These are phyloP conservation scores for Neomonachus schauinslandi DNA, from an alignment of 2,113 vertebrate species.

Conservation along the genomic window DNA sequence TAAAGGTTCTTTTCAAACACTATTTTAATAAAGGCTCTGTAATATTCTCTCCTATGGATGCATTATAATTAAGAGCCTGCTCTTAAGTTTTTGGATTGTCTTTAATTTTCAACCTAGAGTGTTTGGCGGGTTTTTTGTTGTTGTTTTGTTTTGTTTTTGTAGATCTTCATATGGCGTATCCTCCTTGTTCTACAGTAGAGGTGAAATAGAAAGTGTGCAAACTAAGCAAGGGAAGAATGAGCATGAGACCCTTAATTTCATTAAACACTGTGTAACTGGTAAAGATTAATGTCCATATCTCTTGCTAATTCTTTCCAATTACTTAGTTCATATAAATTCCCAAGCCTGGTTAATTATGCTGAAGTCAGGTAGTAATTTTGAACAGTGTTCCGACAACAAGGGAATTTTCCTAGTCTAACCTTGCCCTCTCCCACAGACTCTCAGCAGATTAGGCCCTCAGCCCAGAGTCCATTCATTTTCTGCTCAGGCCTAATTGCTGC, in stretches of 20 bases:
- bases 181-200: constrained; percentile 65
- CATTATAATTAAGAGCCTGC: neutral
- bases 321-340: constrained; percentile 93
- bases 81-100: neutral
- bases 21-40: neutral
- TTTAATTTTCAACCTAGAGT: neutral
- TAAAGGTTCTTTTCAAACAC: neutral
- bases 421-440: constrained; percentile 88
- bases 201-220: constrained; percentile 81
- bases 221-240: constrained; percentile 77
- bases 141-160: neutral
- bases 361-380: constrained; percentile 89
- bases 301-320: constrained; percentile 93
- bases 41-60: neutral
- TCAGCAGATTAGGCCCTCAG: constrained; percentile 88
- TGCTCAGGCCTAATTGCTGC: constrained; percentile 92
- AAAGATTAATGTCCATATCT: constrained; percentile 95
- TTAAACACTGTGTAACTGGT: constrained; percentile 91
- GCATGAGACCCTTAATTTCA: constrained; percentile 89
- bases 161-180: constrained; percentile 48
- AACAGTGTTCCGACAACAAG: constrained; percentile 86
- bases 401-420: constrained; percentile 90
- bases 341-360: constrained; percentile 94
- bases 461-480: constrained; percentile 91
- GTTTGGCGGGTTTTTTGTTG: neutral